A percentile compares a stretch with the other conserved stretches of the same genome.
Conservation (phyloP, 1,140 invertebrate species). For the Choristoneura fumiferana region DNA sequence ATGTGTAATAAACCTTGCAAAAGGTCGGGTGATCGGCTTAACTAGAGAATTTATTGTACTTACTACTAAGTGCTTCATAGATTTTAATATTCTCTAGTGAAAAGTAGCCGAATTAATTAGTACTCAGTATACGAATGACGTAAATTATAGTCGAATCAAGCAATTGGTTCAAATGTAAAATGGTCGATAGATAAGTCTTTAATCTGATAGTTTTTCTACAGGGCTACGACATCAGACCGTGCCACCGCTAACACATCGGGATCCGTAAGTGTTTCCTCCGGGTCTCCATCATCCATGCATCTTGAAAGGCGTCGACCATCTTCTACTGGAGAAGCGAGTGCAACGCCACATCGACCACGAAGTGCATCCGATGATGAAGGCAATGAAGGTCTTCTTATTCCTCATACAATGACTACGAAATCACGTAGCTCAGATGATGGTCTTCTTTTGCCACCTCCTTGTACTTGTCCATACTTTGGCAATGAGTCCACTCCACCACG, state of each 20-base stretch:
- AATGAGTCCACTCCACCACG: constrained; percentile 76
- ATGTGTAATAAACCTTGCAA: too few relatives aligned
- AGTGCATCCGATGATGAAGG: constrained; percentile 70
- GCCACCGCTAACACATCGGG: constrained; percentile 67
- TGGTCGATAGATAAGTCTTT: too few relatives aligned
- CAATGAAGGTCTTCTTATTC: constrained; percentile 62
- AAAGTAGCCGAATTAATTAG: too few relatives aligned
- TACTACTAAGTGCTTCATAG: too few relatives aligned
- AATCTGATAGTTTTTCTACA: constrained; percentile 34
- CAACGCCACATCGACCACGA: constrained; percentile 54
- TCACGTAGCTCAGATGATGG: constrained; percentile 72
- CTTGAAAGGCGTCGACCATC: constrained; percentile 61
- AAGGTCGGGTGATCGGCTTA: too few relatives aligned
- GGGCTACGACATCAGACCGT: constrained; percentile 59
- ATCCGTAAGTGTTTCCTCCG: constrained; percentile 65
- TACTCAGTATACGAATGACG: too few relatives aligned
- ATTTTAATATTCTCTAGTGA: too few relatives aligned
- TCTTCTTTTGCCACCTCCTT: constrained; percentile 83
- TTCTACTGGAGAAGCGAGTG: constrained; percentile 50
- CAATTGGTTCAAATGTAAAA: too few relatives aligned
- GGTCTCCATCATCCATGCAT: constrained; percentile 68
- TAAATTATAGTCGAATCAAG: too few relatives aligned
- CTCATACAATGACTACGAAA: constrained; percentile 57
- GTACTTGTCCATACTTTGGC: constrained; percentile 88
- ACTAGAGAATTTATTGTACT: too few relatives aligned